phyloP scores from a whole-genome alignment of 2,113 vertebrate species.

The Chitala chitala region DNA sequence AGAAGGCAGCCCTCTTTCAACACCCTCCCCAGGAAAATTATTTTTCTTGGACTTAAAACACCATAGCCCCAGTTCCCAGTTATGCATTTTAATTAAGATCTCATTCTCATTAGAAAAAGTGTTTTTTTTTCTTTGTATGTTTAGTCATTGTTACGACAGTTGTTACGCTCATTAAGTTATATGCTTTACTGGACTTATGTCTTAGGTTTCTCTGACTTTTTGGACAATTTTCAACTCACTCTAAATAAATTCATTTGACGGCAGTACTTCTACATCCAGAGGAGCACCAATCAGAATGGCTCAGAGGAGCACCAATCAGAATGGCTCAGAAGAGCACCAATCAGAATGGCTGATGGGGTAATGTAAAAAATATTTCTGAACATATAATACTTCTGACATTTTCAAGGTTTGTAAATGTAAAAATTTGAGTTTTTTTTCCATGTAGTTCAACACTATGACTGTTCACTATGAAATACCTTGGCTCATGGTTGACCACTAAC shows the following conservation, averaged over 20 bases:
- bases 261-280: no score
- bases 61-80: background rate
- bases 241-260: no score
- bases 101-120: background rate
- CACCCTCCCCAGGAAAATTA: conserved; percentile 61
- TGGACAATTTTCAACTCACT: no score
- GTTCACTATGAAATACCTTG: background rate
- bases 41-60: background rate
- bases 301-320: no score
- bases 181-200: no score
- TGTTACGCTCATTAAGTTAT: conserved; percentile 2
- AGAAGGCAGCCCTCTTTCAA: conserved; percentile 58
- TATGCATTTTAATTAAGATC: background rate
- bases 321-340: background rate
- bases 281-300: no score
- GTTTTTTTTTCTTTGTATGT: conserved; percentile 7
- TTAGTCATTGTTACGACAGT: background rate
- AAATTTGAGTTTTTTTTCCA: background rate
- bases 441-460: no score
- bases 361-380: background rate
- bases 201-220: no score
- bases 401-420: background rate
- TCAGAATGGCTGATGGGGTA: background rate
- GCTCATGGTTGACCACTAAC: background rate
- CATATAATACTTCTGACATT: background rate